These are phyloP conservation scores for Eupithecia inturbata DNA, from an alignment of 2,888 invertebrate genomes.

Conservation along the genomic window DNA sequence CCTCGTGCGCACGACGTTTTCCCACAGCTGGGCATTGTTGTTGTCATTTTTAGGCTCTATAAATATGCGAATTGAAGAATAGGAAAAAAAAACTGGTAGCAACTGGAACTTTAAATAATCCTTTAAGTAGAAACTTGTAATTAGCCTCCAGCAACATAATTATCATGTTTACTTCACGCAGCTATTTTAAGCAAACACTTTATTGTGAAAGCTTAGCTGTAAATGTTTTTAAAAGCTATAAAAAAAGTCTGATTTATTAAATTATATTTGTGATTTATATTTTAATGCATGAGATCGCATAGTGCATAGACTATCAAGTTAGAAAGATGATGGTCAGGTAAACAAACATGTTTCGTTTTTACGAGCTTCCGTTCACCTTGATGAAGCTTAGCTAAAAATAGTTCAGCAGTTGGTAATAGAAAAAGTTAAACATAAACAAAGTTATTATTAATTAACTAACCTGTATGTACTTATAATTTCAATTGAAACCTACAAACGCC, in stretches of 20 bases:
- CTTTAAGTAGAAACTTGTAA: background rate
- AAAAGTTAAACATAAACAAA: constrained; percentile 3
- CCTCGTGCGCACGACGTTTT: background rate
- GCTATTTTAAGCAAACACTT: background rate
- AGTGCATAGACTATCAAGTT: background rate
- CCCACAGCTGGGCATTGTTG: background rate
- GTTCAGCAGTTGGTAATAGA: background rate
- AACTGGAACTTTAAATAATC: background rate
- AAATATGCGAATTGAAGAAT: background rate
- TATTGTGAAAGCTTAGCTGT: background rate
- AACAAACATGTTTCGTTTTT: background rate
- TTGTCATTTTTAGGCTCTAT: background rate
- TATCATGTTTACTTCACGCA: background rate
- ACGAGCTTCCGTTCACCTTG: background rate
- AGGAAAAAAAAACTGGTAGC: background rate
- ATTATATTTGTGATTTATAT: background rate
- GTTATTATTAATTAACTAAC: background rate
- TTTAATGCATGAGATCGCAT: background rate
- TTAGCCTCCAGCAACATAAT: background rate
- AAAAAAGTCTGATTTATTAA: background rate
- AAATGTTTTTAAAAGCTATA: too few relatives aligned
- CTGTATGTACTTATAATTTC: constrained; percentile 7
- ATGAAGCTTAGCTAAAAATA: background rate
- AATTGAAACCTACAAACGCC: constrained; percentile 18
- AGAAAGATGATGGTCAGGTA: background rate